phyloP scores from a whole-genome alignment of 2,113 vertebrate genomes.

The Dascyllus trimaculatus region DNA sequence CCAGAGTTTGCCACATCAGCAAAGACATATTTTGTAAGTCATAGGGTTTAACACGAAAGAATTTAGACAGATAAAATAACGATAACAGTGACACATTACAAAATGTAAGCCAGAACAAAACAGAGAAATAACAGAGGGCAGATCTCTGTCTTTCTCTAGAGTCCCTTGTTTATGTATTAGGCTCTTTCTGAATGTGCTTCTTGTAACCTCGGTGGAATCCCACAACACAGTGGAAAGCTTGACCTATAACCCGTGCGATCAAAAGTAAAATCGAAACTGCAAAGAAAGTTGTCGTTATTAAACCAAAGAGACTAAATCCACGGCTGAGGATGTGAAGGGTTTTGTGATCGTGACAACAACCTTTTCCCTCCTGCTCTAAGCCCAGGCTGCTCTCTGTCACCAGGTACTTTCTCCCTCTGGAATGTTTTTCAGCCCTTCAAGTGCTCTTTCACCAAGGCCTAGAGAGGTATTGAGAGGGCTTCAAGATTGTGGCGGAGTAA shows the following conservation, averaged over 20 bases:
- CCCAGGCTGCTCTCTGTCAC: slow-evolving; percentile 58
- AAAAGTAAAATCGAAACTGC: slow-evolving; percentile 18
- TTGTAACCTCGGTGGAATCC: slow-evolving; percentile 1
- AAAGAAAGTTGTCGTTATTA: slow-evolving; percentile 17
- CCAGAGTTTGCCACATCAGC: neutral
- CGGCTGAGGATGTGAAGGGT: slow-evolving; percentile 41
- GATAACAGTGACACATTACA: neutral
- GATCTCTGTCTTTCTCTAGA: neutral
- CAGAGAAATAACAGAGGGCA: neutral
- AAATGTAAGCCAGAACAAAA: slow-evolving; percentile 7
- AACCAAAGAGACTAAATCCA: slow-evolving; percentile 29
- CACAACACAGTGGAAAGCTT: slow-evolving; percentile 2
- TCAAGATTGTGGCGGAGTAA: slow-evolving; percentile 65
- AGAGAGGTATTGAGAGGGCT: slow-evolving; percentile 71
- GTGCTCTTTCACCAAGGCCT: slow-evolving; percentile 78
- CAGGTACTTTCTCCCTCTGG: slow-evolving; percentile 75
- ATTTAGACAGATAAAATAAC: neutral
- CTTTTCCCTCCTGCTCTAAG: slow-evolving; percentile 38
- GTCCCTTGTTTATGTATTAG: slow-evolving; percentile 12
- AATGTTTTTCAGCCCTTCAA: slow-evolving; percentile 83
- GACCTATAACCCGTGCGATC: slow-evolving; percentile 15
- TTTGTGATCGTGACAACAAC: slow-evolving; percentile 56
- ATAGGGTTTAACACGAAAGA: neutral
- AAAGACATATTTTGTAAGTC: slow-evolving; percentile 18
- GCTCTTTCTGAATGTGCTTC: neutral